Base-by-base conservation (phyloP, 1,140 invertebrate species). In the Drosophila teissieri region DNA sequence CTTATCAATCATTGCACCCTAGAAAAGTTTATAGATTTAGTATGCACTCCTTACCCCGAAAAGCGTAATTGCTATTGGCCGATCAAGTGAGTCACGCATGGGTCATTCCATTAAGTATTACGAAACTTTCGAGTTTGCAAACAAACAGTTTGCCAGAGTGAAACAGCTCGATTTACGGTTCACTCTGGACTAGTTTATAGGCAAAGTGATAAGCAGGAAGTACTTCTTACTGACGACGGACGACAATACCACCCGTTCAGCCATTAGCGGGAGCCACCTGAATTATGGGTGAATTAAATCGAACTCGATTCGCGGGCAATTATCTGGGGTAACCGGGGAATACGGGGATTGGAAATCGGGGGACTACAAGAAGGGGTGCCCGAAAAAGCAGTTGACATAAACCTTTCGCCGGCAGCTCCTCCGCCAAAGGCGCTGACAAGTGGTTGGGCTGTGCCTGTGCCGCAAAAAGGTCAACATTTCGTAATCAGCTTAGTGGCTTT, bases 401-500 rank as follows among this genome's bases (percentile, higher is more conserved):
- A 89, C 84, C 85, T 89, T 83, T 89, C 84, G 73, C 84, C 52
- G 17, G 22, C 15, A 48, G 78, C 73, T 52, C 31, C 49, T 52
- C 31, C 77, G 76, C 80, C 80, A 84, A 89, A 84, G 76, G 68
- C 64, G 64, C 62, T 73, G 84, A 89, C 84, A 89, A 89, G 84
- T 89, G 84, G 84, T 64, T 62, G 49, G 49, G 49, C 24, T 70
- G 19, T 8, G 49, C 69, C 24, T 70, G 19, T 8, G 49, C 69
- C 62, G 70, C 49, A 65, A 89, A 86, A 89, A 89, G 84, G 84
- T 88, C 84, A 88, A 77, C 68, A 89, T 89, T 89, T 89, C 84
- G 84, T 89, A 89, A 89, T 89, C 84, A 84, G 73, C 80, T 84
- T 77, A 62, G 82, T 79, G 83, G 78, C 78, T 80, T 80, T 63